Conservation (phyloP, 53 echinoderm and acorn worm species). For the Apostichopus leukothele region DNA sequence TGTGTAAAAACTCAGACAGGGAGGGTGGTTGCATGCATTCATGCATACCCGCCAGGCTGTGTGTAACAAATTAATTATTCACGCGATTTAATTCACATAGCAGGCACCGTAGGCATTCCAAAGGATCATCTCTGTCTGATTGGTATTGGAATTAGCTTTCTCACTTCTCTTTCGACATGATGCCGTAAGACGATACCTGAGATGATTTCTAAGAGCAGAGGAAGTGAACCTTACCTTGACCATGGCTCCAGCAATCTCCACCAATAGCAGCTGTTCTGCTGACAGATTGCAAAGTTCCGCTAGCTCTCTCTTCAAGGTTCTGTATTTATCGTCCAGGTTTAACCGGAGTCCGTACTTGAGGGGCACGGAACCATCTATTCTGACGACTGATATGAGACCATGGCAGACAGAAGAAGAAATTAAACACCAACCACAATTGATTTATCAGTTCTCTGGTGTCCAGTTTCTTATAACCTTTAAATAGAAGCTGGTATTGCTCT, state of each 20-base stretch:
- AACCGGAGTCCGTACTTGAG: constrained; percentile 88
- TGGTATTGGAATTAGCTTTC: no score
- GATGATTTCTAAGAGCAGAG: no score
- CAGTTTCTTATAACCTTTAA: no score
- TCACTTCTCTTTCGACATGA: no score
- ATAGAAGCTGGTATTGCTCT: no score
- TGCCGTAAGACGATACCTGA: background rate
- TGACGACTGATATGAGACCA: constrained; percentile 63
- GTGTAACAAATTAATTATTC: no score
- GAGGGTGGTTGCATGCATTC: no score
- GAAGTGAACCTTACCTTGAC: constrained; percentile 74
- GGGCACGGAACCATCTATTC: constrained; percentile 88
- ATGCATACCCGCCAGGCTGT: no score
- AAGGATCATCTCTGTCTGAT: no score
- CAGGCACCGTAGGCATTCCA: no score
- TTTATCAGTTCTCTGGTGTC: background rate
- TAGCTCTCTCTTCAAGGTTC: constrained; percentile 85
- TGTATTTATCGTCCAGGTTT: constrained; percentile 98
- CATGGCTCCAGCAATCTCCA: constrained; percentile 95
- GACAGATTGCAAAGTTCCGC: constrained; percentile 83
- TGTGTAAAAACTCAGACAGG: no score
- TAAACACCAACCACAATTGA: background rate
- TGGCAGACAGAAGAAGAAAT: background rate
- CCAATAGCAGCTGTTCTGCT: constrained; percentile 81
- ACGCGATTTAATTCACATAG: no score